These are phyloP conservation scores for Albula glossodonta DNA, from an alignment of 2,113 vertebrate genomes.

Conservation along the genomic window DNA sequence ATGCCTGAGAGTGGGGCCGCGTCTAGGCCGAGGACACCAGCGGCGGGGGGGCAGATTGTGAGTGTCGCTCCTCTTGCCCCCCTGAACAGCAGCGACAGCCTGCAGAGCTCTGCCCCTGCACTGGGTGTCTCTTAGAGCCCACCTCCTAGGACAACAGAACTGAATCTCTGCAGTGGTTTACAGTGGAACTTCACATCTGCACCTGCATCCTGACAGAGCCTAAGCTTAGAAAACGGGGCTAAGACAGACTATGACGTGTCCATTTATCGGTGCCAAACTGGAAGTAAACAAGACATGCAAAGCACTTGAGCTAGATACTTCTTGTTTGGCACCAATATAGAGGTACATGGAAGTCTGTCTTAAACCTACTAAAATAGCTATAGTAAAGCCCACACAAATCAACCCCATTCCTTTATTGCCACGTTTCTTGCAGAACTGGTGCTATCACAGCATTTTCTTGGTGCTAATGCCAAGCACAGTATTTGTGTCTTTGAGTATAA, in stretches of 20 bases:
- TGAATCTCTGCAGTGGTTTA: neutral
- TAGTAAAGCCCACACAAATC: too few species aligned
- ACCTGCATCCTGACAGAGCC: too few species aligned
- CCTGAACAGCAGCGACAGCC: neutral
- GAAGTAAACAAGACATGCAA: neutral
- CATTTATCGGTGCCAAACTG: neutral
- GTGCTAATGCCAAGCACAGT: too few species aligned
- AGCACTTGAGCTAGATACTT: neutral
- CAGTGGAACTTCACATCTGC: neutral
- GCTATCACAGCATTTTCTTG: too few species aligned
- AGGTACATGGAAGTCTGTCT: too few species aligned
- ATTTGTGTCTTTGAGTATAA: too few species aligned
- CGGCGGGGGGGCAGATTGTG: neutral
- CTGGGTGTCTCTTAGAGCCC: neutral
- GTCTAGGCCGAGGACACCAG: neutral
- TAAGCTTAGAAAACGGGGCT: too few species aligned
- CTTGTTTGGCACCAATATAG: neutral
- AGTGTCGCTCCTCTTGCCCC: neutral
- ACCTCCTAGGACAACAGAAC: neutral
- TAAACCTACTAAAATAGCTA: too few species aligned
- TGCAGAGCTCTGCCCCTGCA: too few species aligned
- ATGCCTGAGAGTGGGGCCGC: neutral
- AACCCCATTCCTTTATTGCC: too few species aligned
- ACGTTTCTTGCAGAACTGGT: too few species aligned
- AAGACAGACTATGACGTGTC: neutral